Base-by-base conservation (phyloP, 2,113 vertebrate genomes). In the Percina caprodes region DNA sequence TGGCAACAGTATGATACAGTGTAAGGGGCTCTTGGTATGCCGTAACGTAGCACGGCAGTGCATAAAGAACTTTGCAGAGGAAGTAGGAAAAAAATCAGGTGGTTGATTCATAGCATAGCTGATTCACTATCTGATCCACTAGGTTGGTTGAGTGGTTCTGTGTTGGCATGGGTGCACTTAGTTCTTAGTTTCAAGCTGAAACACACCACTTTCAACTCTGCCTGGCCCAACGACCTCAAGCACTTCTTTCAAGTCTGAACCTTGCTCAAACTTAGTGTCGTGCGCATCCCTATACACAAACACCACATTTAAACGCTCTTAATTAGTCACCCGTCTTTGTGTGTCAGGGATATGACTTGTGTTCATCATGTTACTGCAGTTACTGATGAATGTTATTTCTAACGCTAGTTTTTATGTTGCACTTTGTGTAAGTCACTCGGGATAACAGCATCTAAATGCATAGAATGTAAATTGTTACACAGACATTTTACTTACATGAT, bases 401-500 rank as follows among this genome's bases (percentile, higher is more conserved):
- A 21, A 23, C 23, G 2, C 5, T 26, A 18, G 5, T 70, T 45
- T 45, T 39, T 12, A 30, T 2, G 5, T 23, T 45, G 48, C 48
- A 62, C 16, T 62, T 2, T 3, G 10, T 23, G 23, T 23, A 14
- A 39, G 9, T 45, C 0, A 1, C 26, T 19, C 19, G 35, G 10
- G 24, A 5, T 8, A 61, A 14, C 35, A 42, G 5, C 55, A 45
- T 33, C 18, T 33, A 52, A 45, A 30, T 9, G 1, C 9, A 3
- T 26, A 7, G 62, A 68, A 59, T 39, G 0, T 23, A 71, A 56
- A 68, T 9, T 21, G 8, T 35, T 6, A 0, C 18, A 23, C 26
- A 15, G 0, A 9, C 0, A 6, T 52, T 74, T 77, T 92, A 98
- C 98, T 97, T 94, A 99, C 98, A 96, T 99, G 98, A 91, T 99